Percentiles rank a stretch among this genome's conserved stretches.
Evolutionary conservation across 2,888 invertebrate genomes (phyloP).

Genomic region (Pediacus dermestoides): DNA sequence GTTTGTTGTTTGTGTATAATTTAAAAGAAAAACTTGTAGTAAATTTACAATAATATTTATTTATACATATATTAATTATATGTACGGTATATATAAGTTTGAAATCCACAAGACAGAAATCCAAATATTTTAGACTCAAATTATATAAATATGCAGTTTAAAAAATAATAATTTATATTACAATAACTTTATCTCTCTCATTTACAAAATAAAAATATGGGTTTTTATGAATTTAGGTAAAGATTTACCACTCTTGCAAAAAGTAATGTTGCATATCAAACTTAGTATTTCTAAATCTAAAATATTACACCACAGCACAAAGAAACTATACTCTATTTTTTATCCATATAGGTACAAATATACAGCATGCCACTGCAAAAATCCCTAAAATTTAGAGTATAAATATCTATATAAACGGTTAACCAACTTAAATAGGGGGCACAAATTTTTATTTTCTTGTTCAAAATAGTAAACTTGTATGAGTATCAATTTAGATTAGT

Average conservation of each 20-base stretch:
- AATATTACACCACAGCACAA: slow-evolving; percentile 54
- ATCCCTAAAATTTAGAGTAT: slow-evolving; percentile 43
- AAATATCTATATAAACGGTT: slow-evolving; percentile 37
- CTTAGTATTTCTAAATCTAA: slow-evolving; percentile 48
- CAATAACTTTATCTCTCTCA: slow-evolving; percentile 32
- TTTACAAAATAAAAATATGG: slow-evolving; percentile 39
- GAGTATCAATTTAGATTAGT: slow-evolving; percentile 20
- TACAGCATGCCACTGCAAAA: slow-evolving; percentile 49
- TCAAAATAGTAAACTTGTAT: slow-evolving; percentile 6
- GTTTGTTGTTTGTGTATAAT: too few species aligned
- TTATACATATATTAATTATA: slow-evolving; percentile 52
- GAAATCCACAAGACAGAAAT: slow-evolving; percentile 52
- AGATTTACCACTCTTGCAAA: slow-evolving; percentile 18
- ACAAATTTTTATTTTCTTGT: neutral
- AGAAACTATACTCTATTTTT: slow-evolving; percentile 50
- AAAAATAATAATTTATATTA: slow-evolving; percentile 42
- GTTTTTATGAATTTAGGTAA: slow-evolving; percentile 6
- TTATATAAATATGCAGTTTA: slow-evolving; percentile 37
- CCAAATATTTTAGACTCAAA: slow-evolving; percentile 43
- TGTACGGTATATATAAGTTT: slow-evolving; percentile 49
- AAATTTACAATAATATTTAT: slow-evolving; percentile 52
- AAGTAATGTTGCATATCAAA: slow-evolving; percentile 36
- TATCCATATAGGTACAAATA: slow-evolving; percentile 54
- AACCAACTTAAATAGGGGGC: slow-evolving; percentile 37
- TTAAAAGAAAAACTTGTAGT: slow-evolving; percentile 22